phyloP scores from a whole-genome alignment of 2,113 vertebrate genomes.

The Xiphophorus hellerii region DNA sequence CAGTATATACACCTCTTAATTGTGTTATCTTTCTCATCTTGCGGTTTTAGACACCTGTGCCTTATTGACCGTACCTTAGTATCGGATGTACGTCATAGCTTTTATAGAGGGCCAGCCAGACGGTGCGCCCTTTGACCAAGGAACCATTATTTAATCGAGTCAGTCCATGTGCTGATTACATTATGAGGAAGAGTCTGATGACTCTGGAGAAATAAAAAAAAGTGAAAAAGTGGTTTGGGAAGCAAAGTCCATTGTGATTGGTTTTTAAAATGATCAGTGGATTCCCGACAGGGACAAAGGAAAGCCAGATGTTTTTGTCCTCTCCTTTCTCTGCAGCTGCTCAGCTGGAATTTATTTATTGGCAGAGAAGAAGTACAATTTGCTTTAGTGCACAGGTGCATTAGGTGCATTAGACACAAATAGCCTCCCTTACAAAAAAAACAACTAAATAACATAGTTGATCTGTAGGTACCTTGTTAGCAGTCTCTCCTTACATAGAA shows the following conservation, averaged over 20 bases:
- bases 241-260: not conserved
- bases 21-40: slow-evolving; percentile 36
- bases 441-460: not conserved
- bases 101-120: not conserved
- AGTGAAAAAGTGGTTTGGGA: not conserved
- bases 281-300: not conserved
- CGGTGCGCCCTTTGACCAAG: not conserved
- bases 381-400: not conserved
- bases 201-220: slow-evolving; percentile 1
- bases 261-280: slow-evolving; percentile 3
- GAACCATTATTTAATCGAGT: not conserved
- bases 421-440: not conserved
- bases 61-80: not conserved
- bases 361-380: not conserved
- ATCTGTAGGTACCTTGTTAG: not conserved
- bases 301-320: not conserved
- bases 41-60: slow-evolving; percentile 28
- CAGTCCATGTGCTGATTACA: not conserved
- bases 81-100: not conserved
- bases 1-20: slow-evolving; percentile 17
- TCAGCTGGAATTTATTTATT: slow-evolving; percentile 11
- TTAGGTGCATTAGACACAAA: not conserved
- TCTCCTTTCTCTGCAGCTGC: not conserved
- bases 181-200: not conserved
- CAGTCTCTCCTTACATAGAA: not conserved